phyloP scores from a whole-genome alignment of 2,888 invertebrate genomes.

The Cotesia congregata region DNA sequence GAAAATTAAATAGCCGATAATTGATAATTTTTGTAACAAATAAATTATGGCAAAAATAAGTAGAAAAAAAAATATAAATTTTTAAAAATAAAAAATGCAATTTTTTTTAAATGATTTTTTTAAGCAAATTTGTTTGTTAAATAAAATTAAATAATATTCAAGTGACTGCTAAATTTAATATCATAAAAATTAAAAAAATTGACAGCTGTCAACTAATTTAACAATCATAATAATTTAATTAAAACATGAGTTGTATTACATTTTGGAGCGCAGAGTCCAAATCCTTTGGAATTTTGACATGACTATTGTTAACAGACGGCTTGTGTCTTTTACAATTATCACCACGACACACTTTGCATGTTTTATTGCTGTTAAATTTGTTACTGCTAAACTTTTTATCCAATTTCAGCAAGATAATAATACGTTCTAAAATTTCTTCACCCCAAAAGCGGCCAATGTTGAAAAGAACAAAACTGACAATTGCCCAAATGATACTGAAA shows the following conservation, averaged over 20 bases:
- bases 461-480: conserved; percentile 54
- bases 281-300: conserved; percentile 75
- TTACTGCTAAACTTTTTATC: conserved; percentile 19
- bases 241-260: conserved; percentile 69
- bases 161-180: too few relatives aligned
- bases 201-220: conserved; percentile 15
- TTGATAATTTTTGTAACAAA: too few relatives aligned
- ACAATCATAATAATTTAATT: conserved; percentile 50
- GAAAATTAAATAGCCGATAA: too few relatives aligned
- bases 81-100: too few relatives aligned
- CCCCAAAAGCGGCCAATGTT: conserved; percentile 57
- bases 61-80: too few relatives aligned
- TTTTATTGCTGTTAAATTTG: conserved; percentile 45
- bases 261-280: conserved; percentile 83
- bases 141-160: too few relatives aligned
- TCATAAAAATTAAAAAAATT: not conserved
- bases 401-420: conserved; percentile 46
- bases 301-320: conserved; percentile 55
- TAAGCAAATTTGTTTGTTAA: too few relatives aligned
- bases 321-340: conserved; percentile 62
- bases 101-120: too few relatives aligned
- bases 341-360: conserved; percentile 62
- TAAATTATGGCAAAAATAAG: too few relatives aligned
- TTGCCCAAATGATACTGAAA: conserved; percentile 58
- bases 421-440: conserved; percentile 51